Conservation (phyloP, 2,797 vertebrate species). For the Xyrichtys novacula region DNA sequence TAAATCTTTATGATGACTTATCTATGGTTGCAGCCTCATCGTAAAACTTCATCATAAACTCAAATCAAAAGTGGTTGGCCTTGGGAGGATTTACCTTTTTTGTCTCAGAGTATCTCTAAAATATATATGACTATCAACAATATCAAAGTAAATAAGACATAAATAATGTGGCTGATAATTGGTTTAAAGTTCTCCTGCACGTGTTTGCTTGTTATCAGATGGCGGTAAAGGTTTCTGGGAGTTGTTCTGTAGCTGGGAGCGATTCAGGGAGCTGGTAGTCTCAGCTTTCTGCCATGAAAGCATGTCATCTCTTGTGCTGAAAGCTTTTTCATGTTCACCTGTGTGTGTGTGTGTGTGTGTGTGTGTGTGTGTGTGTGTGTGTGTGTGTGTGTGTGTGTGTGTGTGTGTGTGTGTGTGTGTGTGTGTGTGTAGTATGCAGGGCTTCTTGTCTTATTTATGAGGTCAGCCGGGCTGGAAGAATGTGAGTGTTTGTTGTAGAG, state of each 20-base stretch:
- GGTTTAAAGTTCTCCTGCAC: constrained; percentile 2
- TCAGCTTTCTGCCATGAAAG: constrained; percentile 73
- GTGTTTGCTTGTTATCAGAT: constrained; percentile 18
- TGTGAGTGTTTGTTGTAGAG: constrained; percentile 74
- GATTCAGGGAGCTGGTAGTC: constrained; percentile 65
- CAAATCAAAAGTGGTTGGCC: neutral
- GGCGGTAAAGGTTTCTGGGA: neutral
- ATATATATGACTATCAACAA: neutral
- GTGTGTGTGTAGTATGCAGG: constrained; percentile 5
- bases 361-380: constrained; percentile 17
- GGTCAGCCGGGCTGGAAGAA: constrained; percentile 78
- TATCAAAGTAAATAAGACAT: neutral
- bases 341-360: constrained; percentile 47
- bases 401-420: neutral
- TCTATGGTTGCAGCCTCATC: neutral
- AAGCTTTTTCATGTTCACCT: constrained; percentile 71
- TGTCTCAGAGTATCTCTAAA: neutral
- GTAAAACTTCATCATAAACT: neutral
- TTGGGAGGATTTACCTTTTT: neutral
- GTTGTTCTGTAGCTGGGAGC: constrained; percentile 41
- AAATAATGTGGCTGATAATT: constrained; percentile 1
- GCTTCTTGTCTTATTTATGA: constrained; percentile 79
- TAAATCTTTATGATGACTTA: too few species aligned
- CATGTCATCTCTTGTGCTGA: constrained; percentile 76
- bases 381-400: neutral